Base-by-base conservation (phyloP, 2,888 invertebrate genomes). In the Aphidius colemani region DNA sequence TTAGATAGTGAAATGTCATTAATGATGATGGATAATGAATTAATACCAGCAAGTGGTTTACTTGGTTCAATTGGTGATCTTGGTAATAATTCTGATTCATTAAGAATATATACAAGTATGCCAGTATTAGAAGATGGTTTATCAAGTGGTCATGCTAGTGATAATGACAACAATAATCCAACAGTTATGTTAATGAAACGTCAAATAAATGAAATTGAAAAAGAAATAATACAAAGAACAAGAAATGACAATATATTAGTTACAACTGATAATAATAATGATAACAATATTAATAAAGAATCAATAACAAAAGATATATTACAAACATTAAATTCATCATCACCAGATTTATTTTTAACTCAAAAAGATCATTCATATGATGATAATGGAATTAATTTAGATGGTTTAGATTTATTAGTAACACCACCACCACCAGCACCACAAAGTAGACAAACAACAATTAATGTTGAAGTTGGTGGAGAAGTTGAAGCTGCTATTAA, bases 81-180 rank as follows among this genome's bases (percentile, higher is more conserved):
- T 59, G 86, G 87, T 51, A 86, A 87, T 67, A 87, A 86, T 72
- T 86, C 86, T 51, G 88, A 88, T 78, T 87, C 88, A 75, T 85
- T 89, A 48, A 78, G 81, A 74, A 87, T 88, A 83, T 91, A 87
- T 83, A 89, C 89, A 58, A 89, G 89, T 74, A 92, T 97, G 92
- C 97, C 97, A 0, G 91, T 95, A 11, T 88, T 97, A 53, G 96
- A 96, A 80, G 97, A 97, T 82, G 96, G 96, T 0, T 85, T 97
- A 64, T 96, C 96, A 2, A 96, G 96, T 46, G 96, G 96, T 3
- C 96, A 96, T 79, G 94, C 91, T 1, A 95, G 95, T 68, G 96
- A 96, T 78, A 92, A 90, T 0, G 96, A 96, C 84, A 94, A 94
- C 80, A 93, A 94, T 78, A 94, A 93, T 82, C 90, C 89, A 18